A percentile compares a stretch with the other conserved stretches of the same genome.
Evolutionary conservation across 2,888 invertebrate species (phyloP).

Genomic region (Calameuta filiformis): DNA sequence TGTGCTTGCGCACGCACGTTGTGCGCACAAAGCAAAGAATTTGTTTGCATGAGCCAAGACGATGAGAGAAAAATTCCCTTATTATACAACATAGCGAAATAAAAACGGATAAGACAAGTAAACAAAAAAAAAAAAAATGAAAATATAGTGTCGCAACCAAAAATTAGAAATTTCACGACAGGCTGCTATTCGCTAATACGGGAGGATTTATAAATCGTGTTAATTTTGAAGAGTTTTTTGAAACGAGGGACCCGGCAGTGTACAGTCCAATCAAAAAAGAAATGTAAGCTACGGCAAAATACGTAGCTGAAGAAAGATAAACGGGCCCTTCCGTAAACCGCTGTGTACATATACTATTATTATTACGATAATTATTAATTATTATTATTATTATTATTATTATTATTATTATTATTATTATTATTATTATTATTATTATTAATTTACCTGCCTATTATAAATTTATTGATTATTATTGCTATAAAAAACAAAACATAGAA

Average conservation of each 20-base stretch:
- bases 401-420: slow-evolving; percentile 28
- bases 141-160: slow-evolving; percentile 26
- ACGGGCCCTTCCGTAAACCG: slow-evolving; percentile 51
- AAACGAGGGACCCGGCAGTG: slow-evolving; percentile 47
- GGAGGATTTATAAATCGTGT: slow-evolving; percentile 55
- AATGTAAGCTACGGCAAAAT: slow-evolving; percentile 6
- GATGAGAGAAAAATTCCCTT: slow-evolving; percentile 3
- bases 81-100: background rate
- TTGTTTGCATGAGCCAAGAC: background rate
- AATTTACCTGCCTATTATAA: slow-evolving; percentile 62
- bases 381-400: slow-evolving; percentile 27
- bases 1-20: background rate
- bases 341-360: slow-evolving; percentile 62
- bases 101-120: slow-evolving; percentile 17
- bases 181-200: slow-evolving; percentile 49
- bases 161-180: slow-evolving; percentile 39
- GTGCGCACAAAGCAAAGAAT: background rate
- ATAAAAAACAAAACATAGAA: slow-evolving; percentile 35
- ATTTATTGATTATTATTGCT: slow-evolving; percentile 56
- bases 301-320: slow-evolving; percentile 38
- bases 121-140: slow-evolving; percentile 17
- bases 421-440: slow-evolving; percentile 41
- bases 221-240: slow-evolving; percentile 52
- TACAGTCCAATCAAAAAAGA: slow-evolving; percentile 55
- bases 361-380: slow-evolving; percentile 35